These are phyloP conservation scores for Pollenia angustigena DNA, from an alignment of 2,888 invertebrate species.

Conservation along the genomic window DNA sequence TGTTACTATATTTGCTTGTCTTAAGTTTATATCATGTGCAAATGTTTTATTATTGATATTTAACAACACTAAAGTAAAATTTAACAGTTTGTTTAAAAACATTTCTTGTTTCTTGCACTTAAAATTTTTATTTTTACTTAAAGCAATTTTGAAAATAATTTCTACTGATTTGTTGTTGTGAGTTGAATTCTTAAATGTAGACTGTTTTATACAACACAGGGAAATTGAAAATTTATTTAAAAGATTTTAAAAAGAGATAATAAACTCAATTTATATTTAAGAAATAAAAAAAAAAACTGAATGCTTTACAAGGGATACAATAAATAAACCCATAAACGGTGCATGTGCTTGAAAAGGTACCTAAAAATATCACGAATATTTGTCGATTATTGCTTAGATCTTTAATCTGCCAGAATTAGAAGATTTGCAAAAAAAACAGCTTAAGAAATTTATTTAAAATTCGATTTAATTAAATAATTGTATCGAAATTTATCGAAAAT, in stretches of 20 bases:
- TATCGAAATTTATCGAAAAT: too few relatives aligned
- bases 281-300: background rate
- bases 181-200: background rate
- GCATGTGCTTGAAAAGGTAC: too few relatives aligned
- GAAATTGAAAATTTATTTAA: background rate
- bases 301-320: too few relatives aligned
- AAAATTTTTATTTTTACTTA: background rate
- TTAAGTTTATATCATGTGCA: background rate
- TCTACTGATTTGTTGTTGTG: constrained; percentile 15
- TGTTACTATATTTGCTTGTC: constrained; percentile 58
- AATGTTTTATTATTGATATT: background rate
- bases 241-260: background rate
- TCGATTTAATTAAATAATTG: too few relatives aligned
- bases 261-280: constrained; percentile 17
- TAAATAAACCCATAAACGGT: background rate
- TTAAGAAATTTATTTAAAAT: too few relatives aligned
- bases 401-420: too few relatives aligned
- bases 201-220: constrained; percentile 7
- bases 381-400: too few relatives aligned
- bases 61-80: background rate
- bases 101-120: background rate
- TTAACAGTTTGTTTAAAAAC: background rate
- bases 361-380: too few relatives aligned
- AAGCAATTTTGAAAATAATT: background rate
- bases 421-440: too few relatives aligned